Evolutionary conservation across 2,888 invertebrate genomes (phyloP), one percentile per base, ranked within the genome.

Genomic region (Campopleginae sp.): DNA sequence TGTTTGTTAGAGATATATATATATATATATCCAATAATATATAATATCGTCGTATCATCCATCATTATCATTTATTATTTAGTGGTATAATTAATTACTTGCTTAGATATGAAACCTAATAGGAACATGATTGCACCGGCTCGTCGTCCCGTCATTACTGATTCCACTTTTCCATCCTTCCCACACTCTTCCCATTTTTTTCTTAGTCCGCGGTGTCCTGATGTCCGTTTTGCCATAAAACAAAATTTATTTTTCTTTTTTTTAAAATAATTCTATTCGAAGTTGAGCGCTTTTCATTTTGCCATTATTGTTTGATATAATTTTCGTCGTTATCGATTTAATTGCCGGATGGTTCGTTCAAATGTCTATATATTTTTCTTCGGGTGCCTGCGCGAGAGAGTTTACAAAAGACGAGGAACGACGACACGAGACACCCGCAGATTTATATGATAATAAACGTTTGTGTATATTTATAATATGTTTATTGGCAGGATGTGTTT

Each of bases 41-140:
- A 92, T 92, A 92, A 92, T 92, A 92, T 92, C 92, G 91, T 92
- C 91, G 91, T 93, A 92, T 93, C 92, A 91, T 92, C 92, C 92
- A 92, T 93, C 92, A 91, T 93, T 92, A 93, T 93, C 91, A 90
- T 92, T 85, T 93, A 93, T 93, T 93, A 92, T 87, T 93, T 93
- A 93, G 90, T 93, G 92, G 93, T 93, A 93, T 93, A 92, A 92
- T 92, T 92, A 93, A 92, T 93, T 93, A 93, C 92, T 93, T 93
- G 93, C 93, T 93, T 93, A 94, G 94, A 94, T 94, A 94, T 94
- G 94, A 94, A 94, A 94, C 93, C 94, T 94, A 94, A 92, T 94
- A 94, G 94, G 94, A 94, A 94, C 94, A 93, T 93, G 93, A 93
- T 93, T 93, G 92, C 93, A 93, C 93, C 93, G 92, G 90, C 91